These are phyloP conservation scores for Hirundichthys speculiger DNA, from an alignment of 2,113 vertebrate genomes.

Conservation along the genomic window DNA sequence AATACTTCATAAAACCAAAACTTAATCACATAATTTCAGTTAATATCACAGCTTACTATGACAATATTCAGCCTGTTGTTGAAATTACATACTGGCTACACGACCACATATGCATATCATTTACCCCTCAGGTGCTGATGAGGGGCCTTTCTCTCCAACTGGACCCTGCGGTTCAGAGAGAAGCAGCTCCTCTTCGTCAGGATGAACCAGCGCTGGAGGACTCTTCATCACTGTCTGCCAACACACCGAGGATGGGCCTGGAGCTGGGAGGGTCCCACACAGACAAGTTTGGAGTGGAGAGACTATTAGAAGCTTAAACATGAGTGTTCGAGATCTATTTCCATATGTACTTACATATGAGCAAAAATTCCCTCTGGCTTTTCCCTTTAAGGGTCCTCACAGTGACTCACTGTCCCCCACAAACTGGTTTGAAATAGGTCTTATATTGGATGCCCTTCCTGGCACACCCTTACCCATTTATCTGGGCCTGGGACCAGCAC, in stretches of 20 bases:
- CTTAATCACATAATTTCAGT: not conserved
- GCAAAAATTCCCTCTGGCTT: no score
- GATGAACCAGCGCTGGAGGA: slow-evolving; percentile 89
- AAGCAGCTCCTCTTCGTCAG: slow-evolving; percentile 83
- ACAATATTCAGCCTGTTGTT: not conserved
- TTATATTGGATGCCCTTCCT: no score
- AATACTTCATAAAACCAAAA: not conserved
- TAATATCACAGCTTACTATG: not conserved
- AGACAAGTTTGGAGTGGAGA: not conserved
- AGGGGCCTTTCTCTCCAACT: slow-evolving; percentile 73
- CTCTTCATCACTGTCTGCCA: slow-evolving; percentile 90
- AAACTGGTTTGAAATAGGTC: no score
- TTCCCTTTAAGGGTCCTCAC: no score
- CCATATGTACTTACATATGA: no score
- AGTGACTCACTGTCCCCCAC: no score
- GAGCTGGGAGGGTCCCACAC: slow-evolving; percentile 15
- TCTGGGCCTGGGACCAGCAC: no score
- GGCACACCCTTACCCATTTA: no score
- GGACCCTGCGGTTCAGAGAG: slow-evolving; percentile 71
- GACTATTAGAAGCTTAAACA: not conserved
- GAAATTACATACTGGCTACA: no score
- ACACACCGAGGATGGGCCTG: slow-evolving; percentile 76
- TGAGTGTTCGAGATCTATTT: no score
- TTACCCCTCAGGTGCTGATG: slow-evolving; percentile 78
- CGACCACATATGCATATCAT: no score